Percentiles rank a stretch among this genome's conserved stretches.
phyloP scores from a whole-genome alignment of 2,888 invertebrate genomes.

The Aleiodes leptofemur region DNA sequence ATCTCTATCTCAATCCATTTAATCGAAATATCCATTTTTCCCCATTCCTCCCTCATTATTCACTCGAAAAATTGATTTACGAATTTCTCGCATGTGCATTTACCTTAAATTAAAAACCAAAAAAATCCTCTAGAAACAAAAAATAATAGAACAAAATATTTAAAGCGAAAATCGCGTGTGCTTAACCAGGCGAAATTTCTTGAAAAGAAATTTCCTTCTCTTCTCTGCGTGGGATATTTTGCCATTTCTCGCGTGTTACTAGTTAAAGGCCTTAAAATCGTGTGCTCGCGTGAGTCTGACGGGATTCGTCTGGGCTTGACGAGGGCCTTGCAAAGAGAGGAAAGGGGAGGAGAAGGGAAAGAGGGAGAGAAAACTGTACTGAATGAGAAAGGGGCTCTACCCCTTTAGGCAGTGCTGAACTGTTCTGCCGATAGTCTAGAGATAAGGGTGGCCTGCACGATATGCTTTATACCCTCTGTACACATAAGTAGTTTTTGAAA shows the following conservation, averaged over 20 bases:
- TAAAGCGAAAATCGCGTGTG: constrained; percentile 28
- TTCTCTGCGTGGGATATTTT: constrained; percentile 24
- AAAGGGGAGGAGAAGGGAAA: neutral
- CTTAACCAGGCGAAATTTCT: constrained; percentile 9
- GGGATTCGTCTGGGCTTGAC: constrained; percentile 61
- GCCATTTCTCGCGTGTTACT: constrained; percentile 40
- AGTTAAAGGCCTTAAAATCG: constrained; percentile 43
- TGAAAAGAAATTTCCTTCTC: constrained; percentile 26
- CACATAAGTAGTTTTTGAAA: constrained; percentile 31
- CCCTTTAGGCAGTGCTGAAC: constrained; percentile 18
- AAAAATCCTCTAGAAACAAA: neutral
- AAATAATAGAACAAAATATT: constrained; percentile 19
- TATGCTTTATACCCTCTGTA: constrained; percentile 18
- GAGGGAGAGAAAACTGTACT: constrained; percentile 1
- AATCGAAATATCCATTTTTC: too few relatives aligned
- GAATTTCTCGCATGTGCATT: too few relatives aligned
- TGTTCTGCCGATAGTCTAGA: constrained; percentile 27
- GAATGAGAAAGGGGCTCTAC: constrained; percentile 2
- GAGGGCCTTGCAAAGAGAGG: constrained; percentile 37
- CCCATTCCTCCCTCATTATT: too few relatives aligned
- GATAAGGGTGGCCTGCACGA: constrained; percentile 43
- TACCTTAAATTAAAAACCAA: too few relatives aligned
- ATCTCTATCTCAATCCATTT: too few relatives aligned
- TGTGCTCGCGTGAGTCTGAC: constrained; percentile 60
- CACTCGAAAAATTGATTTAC: too few relatives aligned